phyloP scores from a whole-genome alignment of 2,113 vertebrate genomes.

The Phoenicopterus ruber region DNA sequence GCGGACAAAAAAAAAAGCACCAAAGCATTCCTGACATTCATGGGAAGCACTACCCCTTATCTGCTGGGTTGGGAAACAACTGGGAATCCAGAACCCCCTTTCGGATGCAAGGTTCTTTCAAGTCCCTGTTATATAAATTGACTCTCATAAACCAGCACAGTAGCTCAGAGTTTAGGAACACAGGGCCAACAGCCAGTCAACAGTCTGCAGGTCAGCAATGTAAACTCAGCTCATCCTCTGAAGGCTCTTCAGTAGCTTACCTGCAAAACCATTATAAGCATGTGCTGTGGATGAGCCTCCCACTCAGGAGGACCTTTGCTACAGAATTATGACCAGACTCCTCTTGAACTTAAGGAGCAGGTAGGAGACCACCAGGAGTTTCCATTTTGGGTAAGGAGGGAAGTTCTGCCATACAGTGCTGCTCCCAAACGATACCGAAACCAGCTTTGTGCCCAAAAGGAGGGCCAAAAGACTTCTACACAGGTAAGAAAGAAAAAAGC shows the following conservation, averaged over 20 bases:
- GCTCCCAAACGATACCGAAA: background rate
- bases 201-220: background rate
- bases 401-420: background rate
- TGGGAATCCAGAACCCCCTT: background rate
- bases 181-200: background rate
- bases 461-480: background rate
- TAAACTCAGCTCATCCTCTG: background rate
- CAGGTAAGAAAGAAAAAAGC: rapidly evolving
- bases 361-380: background rate
- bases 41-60: rapidly evolving
- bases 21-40: background rate
- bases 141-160: background rate
- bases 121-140: no score
- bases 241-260: background rate
- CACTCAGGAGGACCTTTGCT: background rate
- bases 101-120: background rate
- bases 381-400: background rate
- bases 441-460: background rate
- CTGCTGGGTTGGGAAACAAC: background rate
- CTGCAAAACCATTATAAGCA: rapidly evolving
- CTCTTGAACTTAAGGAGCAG: background rate
- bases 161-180: background rate
- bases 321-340: background rate
- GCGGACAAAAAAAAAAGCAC: background rate
- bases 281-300: no score